These are phyloP conservation scores for Melipona quadrifasciata DNA, from an alignment of 1,140 invertebrate species.

Conservation along the genomic window DNA sequence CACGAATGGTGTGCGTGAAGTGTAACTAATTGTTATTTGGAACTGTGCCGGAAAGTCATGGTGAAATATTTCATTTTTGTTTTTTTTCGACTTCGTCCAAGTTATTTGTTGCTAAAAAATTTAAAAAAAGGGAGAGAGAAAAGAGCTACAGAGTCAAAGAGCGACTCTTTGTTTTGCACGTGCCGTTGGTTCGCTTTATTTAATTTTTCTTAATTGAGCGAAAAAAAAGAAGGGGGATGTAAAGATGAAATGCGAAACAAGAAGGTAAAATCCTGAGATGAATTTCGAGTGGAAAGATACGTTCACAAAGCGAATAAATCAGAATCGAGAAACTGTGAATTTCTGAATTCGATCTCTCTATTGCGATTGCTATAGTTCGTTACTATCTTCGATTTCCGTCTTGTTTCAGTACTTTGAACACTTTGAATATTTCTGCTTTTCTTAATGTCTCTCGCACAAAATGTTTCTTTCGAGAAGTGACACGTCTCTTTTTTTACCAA, in stretches of 20 bases:
- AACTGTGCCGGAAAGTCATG: not conserved
- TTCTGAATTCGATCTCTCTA: not conserved
- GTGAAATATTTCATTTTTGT: not conserved
- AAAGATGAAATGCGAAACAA: not conserved
- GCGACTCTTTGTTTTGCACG: not conserved
- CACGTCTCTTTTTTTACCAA: too few species aligned
- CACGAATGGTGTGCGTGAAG: not conserved
- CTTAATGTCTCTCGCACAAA: too few species aligned
- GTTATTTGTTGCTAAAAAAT: not conserved
- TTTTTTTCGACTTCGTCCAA: not conserved
- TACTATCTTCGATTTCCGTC: not conserved
- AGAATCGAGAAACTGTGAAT: not conserved
- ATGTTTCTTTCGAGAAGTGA: too few species aligned
- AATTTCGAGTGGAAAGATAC: not conserved
- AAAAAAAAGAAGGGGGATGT: too few species aligned
- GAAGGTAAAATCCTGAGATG: not conserved
- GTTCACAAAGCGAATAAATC: not conserved
- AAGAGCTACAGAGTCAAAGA: not conserved
- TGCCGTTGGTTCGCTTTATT: not conserved
- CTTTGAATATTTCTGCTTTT: too few species aligned
- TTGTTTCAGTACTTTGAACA: too few species aligned
- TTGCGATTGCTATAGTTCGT: not conserved
- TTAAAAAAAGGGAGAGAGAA: not conserved
- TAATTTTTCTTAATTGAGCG: not conserved
- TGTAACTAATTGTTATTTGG: not conserved